Evolutionary conservation across 1,140 invertebrate species (phyloP).

Genomic region (Coptotermes formosanus): DNA sequence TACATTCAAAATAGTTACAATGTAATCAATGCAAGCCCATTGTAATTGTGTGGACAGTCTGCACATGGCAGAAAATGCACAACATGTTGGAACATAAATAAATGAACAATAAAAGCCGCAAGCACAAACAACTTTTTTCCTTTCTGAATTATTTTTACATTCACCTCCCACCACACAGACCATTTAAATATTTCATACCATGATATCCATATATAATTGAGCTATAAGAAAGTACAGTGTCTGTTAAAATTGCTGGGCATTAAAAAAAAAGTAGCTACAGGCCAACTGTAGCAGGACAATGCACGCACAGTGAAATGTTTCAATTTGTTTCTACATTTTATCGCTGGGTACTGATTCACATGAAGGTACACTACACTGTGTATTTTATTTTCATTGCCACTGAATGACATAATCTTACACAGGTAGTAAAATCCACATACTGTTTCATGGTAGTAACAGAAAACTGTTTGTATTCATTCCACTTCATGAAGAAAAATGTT

Average conservation of each 20-base stretch:
- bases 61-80: background rate
- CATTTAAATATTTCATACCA: background rate
- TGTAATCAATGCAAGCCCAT: conserved; percentile 18
- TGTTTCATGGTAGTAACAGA: background rate
- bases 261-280: background rate
- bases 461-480: background rate
- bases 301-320: background rate
- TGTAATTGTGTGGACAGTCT: background rate
- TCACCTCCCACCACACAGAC: background rate
- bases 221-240: background rate
- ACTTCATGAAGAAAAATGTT: background rate
- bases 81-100: background rate
- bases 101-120: background rate
- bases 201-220: background rate
- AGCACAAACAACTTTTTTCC: conserved; percentile 1
- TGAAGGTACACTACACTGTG: background rate
- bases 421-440: background rate
- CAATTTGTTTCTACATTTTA: background rate
- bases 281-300: background rate
- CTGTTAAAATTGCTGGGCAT: background rate
- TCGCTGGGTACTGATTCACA: background rate
- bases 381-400: background rate
- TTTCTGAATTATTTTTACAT: background rate
- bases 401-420: background rate
- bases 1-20: conserved; percentile 18